phyloP scores from a whole-genome alignment of 2,113 vertebrate species.

The Chamaetylas fuelleborni region DNA sequence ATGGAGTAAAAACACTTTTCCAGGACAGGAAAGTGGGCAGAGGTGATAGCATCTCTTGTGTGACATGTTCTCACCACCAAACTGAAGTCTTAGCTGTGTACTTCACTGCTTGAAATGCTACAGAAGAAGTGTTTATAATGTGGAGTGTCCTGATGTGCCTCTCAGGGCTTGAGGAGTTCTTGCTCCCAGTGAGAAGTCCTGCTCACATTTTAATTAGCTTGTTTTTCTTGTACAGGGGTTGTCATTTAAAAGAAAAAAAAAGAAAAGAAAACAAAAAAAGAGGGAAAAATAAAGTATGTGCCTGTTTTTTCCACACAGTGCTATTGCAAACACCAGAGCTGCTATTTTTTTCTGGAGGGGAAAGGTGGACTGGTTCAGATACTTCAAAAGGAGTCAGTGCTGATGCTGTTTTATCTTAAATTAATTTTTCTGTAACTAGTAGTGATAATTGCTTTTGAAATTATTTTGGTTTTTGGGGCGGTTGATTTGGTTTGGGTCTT shows the following conservation, averaged over 20 bases:
- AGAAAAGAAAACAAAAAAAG: no score
- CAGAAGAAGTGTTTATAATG: neutral
- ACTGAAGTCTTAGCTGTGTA: neutral
- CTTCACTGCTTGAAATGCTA: neutral
- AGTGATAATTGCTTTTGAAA: neutral
- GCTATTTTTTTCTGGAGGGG: neutral
- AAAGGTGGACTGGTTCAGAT: neutral
- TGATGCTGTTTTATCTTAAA: neutral
- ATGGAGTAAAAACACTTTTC: neutral
- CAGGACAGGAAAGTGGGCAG: neutral
- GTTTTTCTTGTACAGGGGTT: neutral
- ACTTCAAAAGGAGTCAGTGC: neutral
- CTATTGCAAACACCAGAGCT: neutral
- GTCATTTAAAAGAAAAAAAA: neutral
- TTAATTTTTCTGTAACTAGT: neutral
- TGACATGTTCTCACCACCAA: neutral
- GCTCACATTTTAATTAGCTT: neutral
- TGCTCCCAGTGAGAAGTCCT: neutral
- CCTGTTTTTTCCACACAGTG: neutral
- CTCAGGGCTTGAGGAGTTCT: neutral
- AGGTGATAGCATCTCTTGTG: neutral
- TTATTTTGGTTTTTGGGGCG: accelerated
- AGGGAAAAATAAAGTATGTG: neutral
- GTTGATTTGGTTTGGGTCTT: neutral
- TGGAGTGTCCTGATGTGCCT: neutral